Conservation (phyloP, 2,888 invertebrate species). For the Timema podura region DNA sequence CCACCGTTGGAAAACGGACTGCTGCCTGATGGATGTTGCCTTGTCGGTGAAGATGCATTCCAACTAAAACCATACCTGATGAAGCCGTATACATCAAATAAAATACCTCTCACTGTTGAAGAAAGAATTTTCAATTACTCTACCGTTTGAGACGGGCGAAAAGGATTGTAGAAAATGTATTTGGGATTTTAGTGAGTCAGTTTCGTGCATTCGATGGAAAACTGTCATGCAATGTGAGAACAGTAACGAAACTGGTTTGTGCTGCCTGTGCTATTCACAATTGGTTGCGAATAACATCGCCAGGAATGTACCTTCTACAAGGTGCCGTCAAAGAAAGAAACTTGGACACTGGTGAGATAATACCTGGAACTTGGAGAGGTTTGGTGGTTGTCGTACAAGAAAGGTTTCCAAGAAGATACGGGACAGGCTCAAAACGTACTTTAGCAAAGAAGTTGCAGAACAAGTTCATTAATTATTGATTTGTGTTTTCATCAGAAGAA, state of each 20-base stretch:
- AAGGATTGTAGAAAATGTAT: constrained; percentile 27
- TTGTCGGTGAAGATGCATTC: constrained; percentile 5
- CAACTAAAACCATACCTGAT: constrained; percentile 6
- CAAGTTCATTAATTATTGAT: background rate
- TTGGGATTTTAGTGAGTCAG: constrained; percentile 31
- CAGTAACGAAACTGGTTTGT: constrained; percentile 19
- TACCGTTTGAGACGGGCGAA: constrained; percentile 27
- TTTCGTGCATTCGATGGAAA: constrained; percentile 30
- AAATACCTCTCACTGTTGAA: constrained; percentile 17
- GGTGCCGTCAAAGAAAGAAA: background rate
- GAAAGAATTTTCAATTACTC: constrained; percentile 28
- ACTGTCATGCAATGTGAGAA: constrained; percentile 28
- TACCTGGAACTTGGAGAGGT: constrained; percentile 13
- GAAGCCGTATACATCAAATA: background rate
- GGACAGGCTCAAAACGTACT: constrained; percentile 4
- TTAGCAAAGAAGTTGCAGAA: constrained; percentile 7
- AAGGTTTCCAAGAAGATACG: background rate
- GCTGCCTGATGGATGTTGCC: constrained; percentile 9
- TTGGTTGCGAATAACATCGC: constrained; percentile 1
- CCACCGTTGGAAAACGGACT: constrained; percentile 9
- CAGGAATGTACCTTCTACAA: background rate
- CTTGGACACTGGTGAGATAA: constrained; percentile 11
- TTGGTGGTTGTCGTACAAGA: constrained; percentile 3
- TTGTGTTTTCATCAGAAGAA: too few species aligned
- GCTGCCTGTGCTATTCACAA: constrained; percentile 28